phyloP scores from a whole-genome alignment of 2,888 invertebrate genomes.

The Philonicus albiceps region DNA sequence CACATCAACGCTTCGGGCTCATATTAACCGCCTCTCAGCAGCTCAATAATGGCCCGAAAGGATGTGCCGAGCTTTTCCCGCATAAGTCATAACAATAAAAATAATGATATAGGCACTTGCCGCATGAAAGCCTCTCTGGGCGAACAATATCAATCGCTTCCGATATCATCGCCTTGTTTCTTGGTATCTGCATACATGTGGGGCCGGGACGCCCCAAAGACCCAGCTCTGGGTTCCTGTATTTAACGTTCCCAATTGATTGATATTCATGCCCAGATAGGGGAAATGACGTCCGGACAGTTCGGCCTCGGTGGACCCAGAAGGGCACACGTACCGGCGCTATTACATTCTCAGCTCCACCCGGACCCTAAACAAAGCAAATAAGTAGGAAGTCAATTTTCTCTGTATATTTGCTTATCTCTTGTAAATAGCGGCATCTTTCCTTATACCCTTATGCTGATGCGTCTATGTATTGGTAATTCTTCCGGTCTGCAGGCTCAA shows the following conservation, averaged over 20 bases:
- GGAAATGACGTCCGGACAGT: not conserved
- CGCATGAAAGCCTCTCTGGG: conserved; percentile 17
- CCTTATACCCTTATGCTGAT: not conserved
- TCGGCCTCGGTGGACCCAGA: not conserved
- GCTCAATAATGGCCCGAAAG: not conserved
- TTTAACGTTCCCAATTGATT: conserved; percentile 33
- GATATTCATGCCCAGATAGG: conserved; percentile 26
- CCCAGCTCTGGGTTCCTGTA: not conserved
- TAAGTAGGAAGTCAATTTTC: conserved; percentile 37
- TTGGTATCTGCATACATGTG: not conserved
- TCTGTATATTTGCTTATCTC: conserved; percentile 33
- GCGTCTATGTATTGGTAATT: not conserved
- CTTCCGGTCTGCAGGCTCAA: not conserved
- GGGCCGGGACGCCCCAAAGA: not conserved
- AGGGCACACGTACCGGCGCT: not conserved
- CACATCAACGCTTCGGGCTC: not conserved
- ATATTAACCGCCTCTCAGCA: not conserved
- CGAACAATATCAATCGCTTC: conserved; percentile 35
- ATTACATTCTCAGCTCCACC: not conserved
- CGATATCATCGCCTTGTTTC: conserved; percentile 8
- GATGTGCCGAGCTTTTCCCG: not conserved
- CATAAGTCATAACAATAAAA: conserved; percentile 48
- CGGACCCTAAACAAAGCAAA: conserved; percentile 17
- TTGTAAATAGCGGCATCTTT: not conserved
- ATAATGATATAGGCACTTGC: conserved; percentile 45